Evolutionary conservation across 2,113 vertebrate species (phyloP), one percentile per base, ranked within the genome.

Genomic region (Pampusana beccarii): DNA sequence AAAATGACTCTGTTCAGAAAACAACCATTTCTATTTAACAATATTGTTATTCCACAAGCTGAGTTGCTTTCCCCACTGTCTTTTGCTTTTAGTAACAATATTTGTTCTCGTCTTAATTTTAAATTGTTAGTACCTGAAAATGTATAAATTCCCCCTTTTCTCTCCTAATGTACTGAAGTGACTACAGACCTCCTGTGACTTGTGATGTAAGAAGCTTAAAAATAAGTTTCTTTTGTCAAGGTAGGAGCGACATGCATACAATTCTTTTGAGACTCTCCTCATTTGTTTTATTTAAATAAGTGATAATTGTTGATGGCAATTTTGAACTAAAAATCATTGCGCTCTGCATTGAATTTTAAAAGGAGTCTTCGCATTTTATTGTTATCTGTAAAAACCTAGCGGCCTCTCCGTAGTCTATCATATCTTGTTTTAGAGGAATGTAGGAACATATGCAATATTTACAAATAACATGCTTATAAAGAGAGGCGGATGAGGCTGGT

Each of bases 11-110:
- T 97, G 88, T 98, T 97, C 96, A 77, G 96, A 97, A 97, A 98
- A 98, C 95, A 98, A 90, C 69, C 16, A 90, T 96, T 97, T 98
- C 96, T 96, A 83, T 98, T 98, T 98, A 98, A 97, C 95, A 92
- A 61, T 96, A 95, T 97, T 97, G 94, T 97, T 95, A 89, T 95
- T 96, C 95, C 93, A 69, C 90, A 93, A 90, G 89, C 90, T 24
- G 80, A 95, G 93, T 82, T 86, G 86, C 91, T 86, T 97, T 95
- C 69, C 87, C 88, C 74, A 56, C 66, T 48, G 77, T 94, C 91
- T 96, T 87, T 20, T 12, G 33, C 87, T 92, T 97, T 97, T 95
- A 69, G 88, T 95, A 94, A 92, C 95, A 95, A 44, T 96, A 82
- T 93, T 97, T 94, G 53, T 93, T 92, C 95, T 97, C 96, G 72